Conservation (phyloP, 2,113 vertebrate genomes). For the Caranx melampygus region DNA sequence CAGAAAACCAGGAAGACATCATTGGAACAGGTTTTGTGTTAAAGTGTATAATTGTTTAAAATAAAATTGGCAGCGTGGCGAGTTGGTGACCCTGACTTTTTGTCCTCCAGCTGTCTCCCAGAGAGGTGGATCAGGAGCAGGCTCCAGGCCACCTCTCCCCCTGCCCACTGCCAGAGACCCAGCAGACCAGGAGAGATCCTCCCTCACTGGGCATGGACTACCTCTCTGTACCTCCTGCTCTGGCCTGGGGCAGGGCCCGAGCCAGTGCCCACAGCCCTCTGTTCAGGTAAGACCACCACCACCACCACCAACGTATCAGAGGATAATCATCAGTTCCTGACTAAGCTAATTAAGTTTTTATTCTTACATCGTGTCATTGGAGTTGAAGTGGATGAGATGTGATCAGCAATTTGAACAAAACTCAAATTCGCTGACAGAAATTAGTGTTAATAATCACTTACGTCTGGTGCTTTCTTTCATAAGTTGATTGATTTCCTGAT, state of each 20-base stretch:
- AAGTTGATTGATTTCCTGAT: background rate
- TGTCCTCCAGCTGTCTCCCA: constrained; percentile 78
- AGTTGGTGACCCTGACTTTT: background rate
- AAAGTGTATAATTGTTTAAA: background rate
- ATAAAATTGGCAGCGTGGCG: background rate
- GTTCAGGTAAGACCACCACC: constrained; percentile 85
- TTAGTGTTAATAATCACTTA: background rate
- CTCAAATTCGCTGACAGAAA: too few species aligned
- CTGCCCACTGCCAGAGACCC: constrained; percentile 78
- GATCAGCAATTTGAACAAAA: too few species aligned
- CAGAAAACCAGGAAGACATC: constrained; percentile 93
- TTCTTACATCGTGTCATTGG: too few species aligned
- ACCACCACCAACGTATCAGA: background rate
- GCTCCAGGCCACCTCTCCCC: constrained; percentile 68
- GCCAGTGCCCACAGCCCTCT: constrained; percentile 91
- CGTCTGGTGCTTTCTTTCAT: background rate
- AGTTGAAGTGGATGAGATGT: too few species aligned
- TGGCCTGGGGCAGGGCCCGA: constrained; percentile 91
- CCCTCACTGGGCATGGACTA: constrained; percentile 89
- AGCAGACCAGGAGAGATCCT: constrained; percentile 76
- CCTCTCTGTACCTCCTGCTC: constrained; percentile 90
- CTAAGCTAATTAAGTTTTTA: too few species aligned
- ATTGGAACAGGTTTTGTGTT: constrained; percentile 81
- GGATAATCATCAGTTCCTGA: too few species aligned
- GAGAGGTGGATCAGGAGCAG: constrained; percentile 85